Percentiles rank a stretch among this genome's conserved stretches.
phyloP scores from a whole-genome alignment of 35 echinoderm and acorn worm species.

The Amphiura filiformis region DNA sequence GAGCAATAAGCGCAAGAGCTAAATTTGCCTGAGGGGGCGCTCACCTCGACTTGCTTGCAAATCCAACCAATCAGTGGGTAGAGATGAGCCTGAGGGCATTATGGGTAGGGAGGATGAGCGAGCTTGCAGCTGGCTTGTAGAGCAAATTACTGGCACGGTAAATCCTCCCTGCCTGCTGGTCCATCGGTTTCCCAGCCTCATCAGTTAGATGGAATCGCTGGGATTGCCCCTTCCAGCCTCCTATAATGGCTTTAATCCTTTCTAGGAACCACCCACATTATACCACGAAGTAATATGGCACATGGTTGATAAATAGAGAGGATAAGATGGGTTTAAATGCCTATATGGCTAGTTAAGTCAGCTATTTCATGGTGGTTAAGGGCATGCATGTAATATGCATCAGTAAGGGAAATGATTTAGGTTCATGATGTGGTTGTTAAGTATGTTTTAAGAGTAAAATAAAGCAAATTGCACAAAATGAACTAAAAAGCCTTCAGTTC shows the following conservation, averaged over 20 bases:
- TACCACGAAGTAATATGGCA: not conserved
- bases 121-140: not conserved
- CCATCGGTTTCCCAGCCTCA: no score
- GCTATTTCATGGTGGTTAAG: no score
- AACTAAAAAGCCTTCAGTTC: no score
- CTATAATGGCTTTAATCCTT: not conserved
- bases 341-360: no score
- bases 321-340: no score
- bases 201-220: no score
- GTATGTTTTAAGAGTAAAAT: no score
- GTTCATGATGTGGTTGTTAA: no score
- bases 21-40: constrained; percentile 5
- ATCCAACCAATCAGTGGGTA: not conserved
- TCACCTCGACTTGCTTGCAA: not conserved
- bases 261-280: not conserved
- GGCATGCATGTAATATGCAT: no score
- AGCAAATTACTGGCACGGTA: not conserved
- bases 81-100: not conserved
- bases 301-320: not conserved
- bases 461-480: no score
- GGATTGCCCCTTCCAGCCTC: not conserved
- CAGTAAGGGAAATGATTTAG: no score
- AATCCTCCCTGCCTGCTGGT: not conserved
- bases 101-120: not conserved
- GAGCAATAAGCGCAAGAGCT: not conserved